Evolutionary conservation across 2,113 vertebrate species (phyloP).

Genomic region (Mionectes macconnelli): DNA sequence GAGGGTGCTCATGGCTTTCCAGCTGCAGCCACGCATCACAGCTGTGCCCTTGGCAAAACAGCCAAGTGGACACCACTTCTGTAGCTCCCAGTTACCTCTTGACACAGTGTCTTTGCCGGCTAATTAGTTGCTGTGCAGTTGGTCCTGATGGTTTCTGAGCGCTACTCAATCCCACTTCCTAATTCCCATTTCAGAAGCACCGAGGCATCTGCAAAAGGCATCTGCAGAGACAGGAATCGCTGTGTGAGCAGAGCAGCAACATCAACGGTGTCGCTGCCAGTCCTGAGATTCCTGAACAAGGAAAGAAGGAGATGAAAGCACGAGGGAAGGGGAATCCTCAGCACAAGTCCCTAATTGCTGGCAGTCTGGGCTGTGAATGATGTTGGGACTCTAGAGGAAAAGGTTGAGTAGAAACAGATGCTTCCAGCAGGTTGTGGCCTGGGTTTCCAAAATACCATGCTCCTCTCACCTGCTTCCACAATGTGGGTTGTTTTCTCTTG

Average conservation of each 20-base stretch:
- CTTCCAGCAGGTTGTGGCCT: constrained; percentile 30
- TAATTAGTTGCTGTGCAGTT: neutral
- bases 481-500: constrained; percentile 35
- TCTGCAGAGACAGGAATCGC: neutral
- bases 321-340: constrained; percentile 1
- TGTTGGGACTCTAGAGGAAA: constrained; percentile 20
- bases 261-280: rapidly evolving
- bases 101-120: neutral
- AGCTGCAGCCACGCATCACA: neutral
- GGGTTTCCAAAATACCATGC: constrained; percentile 40
- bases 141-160: neutral
- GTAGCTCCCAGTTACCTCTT: neutral
- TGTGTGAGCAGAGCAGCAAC: neutral
- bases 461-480: neutral
- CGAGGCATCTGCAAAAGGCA: neutral
- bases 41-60: neutral
- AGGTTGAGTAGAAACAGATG: constrained; percentile 52
- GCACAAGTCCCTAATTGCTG: neutral
- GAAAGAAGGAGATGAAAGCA: neutral
- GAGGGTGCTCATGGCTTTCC: neutral
- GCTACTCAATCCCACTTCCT: neutral
- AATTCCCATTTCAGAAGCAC: neutral
- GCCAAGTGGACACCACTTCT: neutral
- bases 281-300: neutral
- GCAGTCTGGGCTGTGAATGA: constrained; percentile 6